Conservation (phyloP, 1,140 invertebrate genomes). For the Papilio glaucus region DNA sequence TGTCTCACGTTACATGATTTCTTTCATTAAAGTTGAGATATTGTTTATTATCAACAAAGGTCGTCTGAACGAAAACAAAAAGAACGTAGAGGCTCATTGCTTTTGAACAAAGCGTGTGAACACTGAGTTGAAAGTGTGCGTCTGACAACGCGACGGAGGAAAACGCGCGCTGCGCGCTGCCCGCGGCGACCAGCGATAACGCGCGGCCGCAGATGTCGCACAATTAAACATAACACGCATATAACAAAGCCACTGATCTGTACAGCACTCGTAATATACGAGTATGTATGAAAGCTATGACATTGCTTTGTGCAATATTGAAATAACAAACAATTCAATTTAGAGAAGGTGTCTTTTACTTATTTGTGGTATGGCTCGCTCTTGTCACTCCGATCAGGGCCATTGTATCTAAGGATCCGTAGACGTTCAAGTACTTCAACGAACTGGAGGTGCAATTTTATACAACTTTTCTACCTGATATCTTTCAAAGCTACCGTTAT, state of each 20-base stretch:
- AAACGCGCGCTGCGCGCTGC: slow-evolving; percentile 47
- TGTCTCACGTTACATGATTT: slow-evolving; percentile 79
- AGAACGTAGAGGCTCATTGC: slow-evolving; percentile 79
- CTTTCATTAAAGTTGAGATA: slow-evolving; percentile 77
- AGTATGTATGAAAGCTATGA: neutral
- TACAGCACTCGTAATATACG: neutral
- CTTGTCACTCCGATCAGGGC: slow-evolving; percentile 8
- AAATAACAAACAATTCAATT: slow-evolving; percentile 5
- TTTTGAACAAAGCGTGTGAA: slow-evolving; percentile 78
- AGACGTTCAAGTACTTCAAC: too few relatives aligned
- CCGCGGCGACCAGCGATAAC: slow-evolving; percentile 35
- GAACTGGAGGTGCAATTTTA: too few relatives aligned
- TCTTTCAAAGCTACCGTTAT: too few relatives aligned
- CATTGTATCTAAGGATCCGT: slow-evolving; percentile 24
- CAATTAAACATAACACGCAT: slow-evolving; percentile 18
- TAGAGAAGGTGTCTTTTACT: neutral
- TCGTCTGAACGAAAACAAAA: slow-evolving; percentile 81
- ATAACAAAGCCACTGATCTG: neutral
- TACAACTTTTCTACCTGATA: too few relatives aligned
- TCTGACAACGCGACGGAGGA: slow-evolving; percentile 56
- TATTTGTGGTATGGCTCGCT: neutral
- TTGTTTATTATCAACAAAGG: slow-evolving; percentile 82
- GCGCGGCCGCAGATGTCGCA: slow-evolving; percentile 21
- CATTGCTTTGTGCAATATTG: neutral
- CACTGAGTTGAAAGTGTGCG: slow-evolving; percentile 72